These are phyloP conservation scores for Cecropterus lyciades DNA, from an alignment of 1,140 invertebrate species.

Conservation along the genomic window DNA sequence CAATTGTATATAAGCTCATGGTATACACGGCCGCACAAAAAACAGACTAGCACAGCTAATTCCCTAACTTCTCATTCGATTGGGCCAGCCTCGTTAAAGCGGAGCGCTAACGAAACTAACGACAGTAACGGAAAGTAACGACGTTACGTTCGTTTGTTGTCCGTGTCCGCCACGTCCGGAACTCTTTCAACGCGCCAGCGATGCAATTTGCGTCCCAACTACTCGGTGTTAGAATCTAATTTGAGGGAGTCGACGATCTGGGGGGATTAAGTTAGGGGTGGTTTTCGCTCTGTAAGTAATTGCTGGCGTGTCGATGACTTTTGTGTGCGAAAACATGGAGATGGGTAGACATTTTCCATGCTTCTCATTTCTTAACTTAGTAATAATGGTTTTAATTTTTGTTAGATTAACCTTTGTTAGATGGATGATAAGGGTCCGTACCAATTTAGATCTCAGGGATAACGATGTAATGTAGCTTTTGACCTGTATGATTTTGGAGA, in stretches of 20 bases:
- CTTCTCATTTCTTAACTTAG: no score
- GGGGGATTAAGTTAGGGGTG: constrained; percentile 20
- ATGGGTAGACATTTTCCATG: no score
- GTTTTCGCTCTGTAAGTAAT: constrained; percentile 12
- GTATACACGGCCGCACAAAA: constrained; percentile 13
- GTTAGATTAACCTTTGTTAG: no score
- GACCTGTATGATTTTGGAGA: no score
- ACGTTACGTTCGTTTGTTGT: constrained; percentile 40
- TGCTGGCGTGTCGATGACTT: constrained; percentile 15
- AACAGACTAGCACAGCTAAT: constrained; percentile 24
- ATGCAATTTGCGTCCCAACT: constrained; percentile 28
- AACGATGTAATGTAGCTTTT: no score
- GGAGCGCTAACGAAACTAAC: constrained; percentile 33
- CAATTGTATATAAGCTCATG: not conserved
- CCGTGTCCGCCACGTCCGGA: constrained; percentile 25
- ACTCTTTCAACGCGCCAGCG: constrained; percentile 23
- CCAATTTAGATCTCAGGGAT: no score
- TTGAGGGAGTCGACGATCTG: not conserved
- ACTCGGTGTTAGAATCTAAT: constrained; percentile 25
- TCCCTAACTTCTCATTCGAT: constrained; percentile 41
- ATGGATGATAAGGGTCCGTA: no score
- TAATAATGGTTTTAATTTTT: no score
- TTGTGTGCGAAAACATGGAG: no score
- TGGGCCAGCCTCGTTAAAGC: constrained; percentile 39
- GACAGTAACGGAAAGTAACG: constrained; percentile 35